Evolutionary conservation across 1,140 invertebrate species (phyloP).

Genomic region (Trissolcus basalis): DNA sequence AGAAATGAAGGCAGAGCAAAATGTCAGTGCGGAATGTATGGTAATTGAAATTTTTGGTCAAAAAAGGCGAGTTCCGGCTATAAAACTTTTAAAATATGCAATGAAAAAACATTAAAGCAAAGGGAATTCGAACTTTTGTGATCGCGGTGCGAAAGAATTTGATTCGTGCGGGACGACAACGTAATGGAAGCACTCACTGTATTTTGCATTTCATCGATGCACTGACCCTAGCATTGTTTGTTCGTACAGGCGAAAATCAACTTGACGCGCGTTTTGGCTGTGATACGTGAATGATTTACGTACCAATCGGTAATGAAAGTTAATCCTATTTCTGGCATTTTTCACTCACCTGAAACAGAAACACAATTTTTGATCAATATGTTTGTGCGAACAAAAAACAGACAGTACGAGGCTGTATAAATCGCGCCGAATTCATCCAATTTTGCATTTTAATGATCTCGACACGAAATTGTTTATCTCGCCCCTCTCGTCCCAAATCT

Average conservation of each 20-base stretch:
- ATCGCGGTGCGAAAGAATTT: slow-evolving; percentile 47
- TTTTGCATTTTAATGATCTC: background rate
- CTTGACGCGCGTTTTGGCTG: slow-evolving; percentile 46
- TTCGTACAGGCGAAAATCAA: slow-evolving; percentile 50
- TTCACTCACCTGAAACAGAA: slow-evolving; percentile 65
- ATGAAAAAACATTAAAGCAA: slow-evolving; percentile 34
- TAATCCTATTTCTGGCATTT: slow-evolving; percentile 52
- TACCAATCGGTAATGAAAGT: slow-evolving; percentile 58
- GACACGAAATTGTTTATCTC: no score
- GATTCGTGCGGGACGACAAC: slow-evolving; percentile 38
- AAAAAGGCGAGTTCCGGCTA: no score
- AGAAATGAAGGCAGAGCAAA: no score
- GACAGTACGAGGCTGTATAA: slow-evolving; percentile 1
- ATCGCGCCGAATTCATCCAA: slow-evolving; percentile 36
- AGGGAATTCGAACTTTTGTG: slow-evolving; percentile 49
- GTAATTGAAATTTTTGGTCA: no score
- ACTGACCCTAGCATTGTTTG: slow-evolving; percentile 51
- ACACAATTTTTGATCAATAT: slow-evolving; percentile 49
- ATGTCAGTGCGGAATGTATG: no score
- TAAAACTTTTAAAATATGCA: slow-evolving; percentile 25
- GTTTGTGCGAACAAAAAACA: slow-evolving; percentile 18
- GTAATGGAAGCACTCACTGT: slow-evolving; percentile 51
- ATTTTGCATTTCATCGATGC: slow-evolving; percentile 53
- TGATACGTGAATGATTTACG: slow-evolving; percentile 56
- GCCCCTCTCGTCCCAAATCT: no score